phyloP scores from a whole-genome alignment of 1,140 invertebrate genomes.

The Philotrypesis tridentata region DNA sequence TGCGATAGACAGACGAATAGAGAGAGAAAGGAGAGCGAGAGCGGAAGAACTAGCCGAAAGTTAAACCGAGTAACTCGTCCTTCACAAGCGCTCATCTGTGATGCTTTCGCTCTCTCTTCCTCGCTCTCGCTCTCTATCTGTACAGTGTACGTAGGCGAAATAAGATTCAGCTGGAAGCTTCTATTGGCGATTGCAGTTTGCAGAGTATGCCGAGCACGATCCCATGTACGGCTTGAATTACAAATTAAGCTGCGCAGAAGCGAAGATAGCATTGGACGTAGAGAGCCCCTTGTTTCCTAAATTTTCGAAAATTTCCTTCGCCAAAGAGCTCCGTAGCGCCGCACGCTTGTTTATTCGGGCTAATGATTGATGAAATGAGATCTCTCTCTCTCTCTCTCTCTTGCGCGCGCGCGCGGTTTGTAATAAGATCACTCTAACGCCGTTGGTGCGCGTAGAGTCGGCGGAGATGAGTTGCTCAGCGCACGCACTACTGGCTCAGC shows the following conservation, averaged over 20 bases:
- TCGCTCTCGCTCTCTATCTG: too few relatives aligned
- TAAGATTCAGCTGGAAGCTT: constrained; percentile 8
- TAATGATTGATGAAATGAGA: neutral
- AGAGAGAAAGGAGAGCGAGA: too few relatives aligned
- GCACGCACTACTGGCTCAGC: too few relatives aligned
- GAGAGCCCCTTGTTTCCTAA: neutral
- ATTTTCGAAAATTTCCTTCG: neutral
- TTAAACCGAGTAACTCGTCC: neutral
- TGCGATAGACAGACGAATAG: too few relatives aligned
- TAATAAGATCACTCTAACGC: too few relatives aligned
- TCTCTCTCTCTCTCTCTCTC: neutral
- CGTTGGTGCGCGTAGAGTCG: neutral
- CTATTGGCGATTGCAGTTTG: neutral
- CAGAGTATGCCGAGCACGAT: neutral
- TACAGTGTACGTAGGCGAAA: neutral
- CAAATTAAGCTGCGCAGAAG: constrained; percentile 22
- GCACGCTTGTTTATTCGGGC: neutral
- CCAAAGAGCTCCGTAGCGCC: too few relatives aligned
- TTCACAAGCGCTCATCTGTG: neutral
- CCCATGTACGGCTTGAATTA: neutral
- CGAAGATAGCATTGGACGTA: too few relatives aligned
- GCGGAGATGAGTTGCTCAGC: too few relatives aligned
- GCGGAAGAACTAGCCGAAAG: neutral
- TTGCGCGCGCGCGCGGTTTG: neutral
- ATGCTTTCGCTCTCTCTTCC: neutral